Conservation (phyloP, 2,797 vertebrate species). For the Phataginus tetradactyla region DNA sequence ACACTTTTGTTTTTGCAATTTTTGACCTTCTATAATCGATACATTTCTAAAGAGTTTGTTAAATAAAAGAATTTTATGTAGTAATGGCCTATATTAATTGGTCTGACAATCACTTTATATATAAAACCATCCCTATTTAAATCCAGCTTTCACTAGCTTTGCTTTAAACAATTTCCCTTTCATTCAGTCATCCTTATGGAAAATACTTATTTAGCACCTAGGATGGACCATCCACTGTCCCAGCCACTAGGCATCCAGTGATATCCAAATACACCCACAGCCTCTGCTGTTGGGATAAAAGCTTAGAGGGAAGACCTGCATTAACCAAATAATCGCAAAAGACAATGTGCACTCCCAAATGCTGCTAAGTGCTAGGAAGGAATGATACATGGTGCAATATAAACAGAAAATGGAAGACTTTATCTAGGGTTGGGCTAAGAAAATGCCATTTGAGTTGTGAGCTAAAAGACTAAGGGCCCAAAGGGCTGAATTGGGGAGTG, state of each 20-base stretch:
- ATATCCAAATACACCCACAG: neutral
- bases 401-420: neutral
- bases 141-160: neutral
- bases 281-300: neutral
- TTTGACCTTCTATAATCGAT: neutral
- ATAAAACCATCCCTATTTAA: neutral
- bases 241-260: neutral
- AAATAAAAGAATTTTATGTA: conserved; percentile 27
- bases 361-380: neutral
- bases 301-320: neutral
- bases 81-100: neutral
- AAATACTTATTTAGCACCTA: neutral
- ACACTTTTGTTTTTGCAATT: neutral
- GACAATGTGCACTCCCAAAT: neutral
- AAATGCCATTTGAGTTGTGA: neutral
- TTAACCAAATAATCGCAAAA: conserved; percentile 20
- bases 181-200: neutral
- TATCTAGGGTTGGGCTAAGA: neutral
- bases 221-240: neutral
- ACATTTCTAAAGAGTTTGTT: neutral
- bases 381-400: neutral
- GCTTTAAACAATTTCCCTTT: neutral
- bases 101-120: neutral
- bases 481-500: neutral
- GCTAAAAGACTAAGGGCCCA: neutral